Evolutionary conservation across 1,140 invertebrate species (phyloP).

Genomic region (Aphelenchoides avenae): DNA sequence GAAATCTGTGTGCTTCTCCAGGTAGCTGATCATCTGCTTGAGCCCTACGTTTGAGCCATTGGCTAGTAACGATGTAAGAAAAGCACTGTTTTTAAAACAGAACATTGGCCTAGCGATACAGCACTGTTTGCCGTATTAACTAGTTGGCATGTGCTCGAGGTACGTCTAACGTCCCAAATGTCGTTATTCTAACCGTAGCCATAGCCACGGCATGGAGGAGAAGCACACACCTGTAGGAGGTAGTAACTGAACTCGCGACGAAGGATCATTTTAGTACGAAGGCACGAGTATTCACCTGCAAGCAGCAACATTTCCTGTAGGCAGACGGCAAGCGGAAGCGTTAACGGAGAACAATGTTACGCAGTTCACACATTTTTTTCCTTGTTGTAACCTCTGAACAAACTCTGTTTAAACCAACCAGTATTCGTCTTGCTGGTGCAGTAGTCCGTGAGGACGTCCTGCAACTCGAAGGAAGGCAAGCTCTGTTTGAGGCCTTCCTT

Average conservation of each 20-base stretch:
- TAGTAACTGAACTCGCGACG: constrained; percentile 96
- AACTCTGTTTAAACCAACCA: constrained; percentile 60
- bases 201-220: too few species aligned
- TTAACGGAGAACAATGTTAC: background rate
- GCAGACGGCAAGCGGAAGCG: constrained; percentile 1
- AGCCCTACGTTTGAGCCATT: too few species aligned
- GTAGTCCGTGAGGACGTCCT: constrained; percentile 83
- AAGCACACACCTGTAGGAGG: constrained; percentile 70
- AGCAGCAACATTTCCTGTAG: too few species aligned
- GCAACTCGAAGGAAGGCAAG: constrained; percentile 82
- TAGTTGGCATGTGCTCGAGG: too few species aligned
- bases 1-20: too few species aligned
- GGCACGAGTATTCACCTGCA: constrained; percentile 64
- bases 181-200: too few species aligned
- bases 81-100: too few species aligned
- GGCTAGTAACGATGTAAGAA: too few species aligned
- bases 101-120: constrained; percentile 6
- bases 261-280: constrained; percentile 88
- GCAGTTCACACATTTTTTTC: constrained; percentile 6
- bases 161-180: too few species aligned
- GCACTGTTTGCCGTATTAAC: too few species aligned
- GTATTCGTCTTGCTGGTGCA: constrained; percentile 94
- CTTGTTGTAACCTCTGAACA: background rate
- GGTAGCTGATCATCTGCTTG: too few species aligned
- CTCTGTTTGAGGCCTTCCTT: constrained; percentile 77